Evolutionary conservation across 2,888 invertebrate species (phyloP), one percentile per base, ranked within the genome.

Genomic region (Oxyteleia sp.): DNA sequence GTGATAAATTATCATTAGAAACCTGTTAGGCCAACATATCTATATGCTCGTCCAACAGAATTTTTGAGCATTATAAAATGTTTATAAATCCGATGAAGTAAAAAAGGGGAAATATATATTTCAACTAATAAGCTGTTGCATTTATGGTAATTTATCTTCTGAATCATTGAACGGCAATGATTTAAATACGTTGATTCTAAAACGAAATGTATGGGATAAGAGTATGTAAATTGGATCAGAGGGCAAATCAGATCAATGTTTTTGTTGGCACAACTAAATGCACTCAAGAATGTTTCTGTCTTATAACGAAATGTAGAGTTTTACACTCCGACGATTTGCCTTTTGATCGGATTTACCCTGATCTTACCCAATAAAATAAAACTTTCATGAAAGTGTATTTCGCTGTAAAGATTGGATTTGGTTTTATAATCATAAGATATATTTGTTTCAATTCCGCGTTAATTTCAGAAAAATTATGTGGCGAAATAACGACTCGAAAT

Each of bases 331-430:
- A 20, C 47, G 72, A 72, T 72, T 61, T 61, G 29, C 49, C 51
- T 72, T 72, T 72, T 51, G 49, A 72, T 61, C 41, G 51, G 72
- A 68, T 61, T 72, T 72, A 61, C 61, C 41, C 61, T 51, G 41
- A 61, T 61, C 49, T 59, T 29, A 43, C 16, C 23, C 11, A 41
- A 57, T 41, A 43, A 61, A 32, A 53, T 32, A 43, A 63, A 57
- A 47, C 7, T 57, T 57, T 57, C 57, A 69, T 57, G 68, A 68
- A 53, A 18, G 23, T 32, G n/a, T 32, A 7, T 43, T 68, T 32
- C 32, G n/a, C 16, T n/a, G 43, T 13, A 45, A 68, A 32, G 15
- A 45, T 57, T 18, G 53, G 4, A 5, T 43, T 41, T n/a, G 51
- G 18, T 49, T 47, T 49, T 49, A n/a, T 26, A 43, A 23, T 45